phyloP scores from a whole-genome alignment of 1,140 invertebrate species.

The Zaprionus africanus region DNA sequence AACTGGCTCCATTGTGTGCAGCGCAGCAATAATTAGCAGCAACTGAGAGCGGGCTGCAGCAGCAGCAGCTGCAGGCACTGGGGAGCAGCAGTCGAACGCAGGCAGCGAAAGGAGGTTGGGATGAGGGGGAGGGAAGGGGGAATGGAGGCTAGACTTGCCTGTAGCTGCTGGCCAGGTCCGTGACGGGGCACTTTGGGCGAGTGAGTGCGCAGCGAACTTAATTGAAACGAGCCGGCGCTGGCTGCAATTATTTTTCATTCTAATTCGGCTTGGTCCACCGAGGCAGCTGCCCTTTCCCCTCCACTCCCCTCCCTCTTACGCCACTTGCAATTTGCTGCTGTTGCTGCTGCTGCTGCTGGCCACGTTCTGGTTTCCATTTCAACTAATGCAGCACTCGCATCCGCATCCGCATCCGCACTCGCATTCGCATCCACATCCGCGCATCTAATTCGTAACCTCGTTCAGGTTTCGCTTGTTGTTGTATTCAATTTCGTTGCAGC shows the following conservation, averaged over 20 bases:
- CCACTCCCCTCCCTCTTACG: too few species aligned
- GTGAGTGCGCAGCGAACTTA: constrained; percentile 37
- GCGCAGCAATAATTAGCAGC: constrained; percentile 52
- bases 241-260: constrained; percentile 79
- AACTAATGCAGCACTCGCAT: constrained; percentile 13
- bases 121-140: background rate
- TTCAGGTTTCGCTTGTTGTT: constrained; percentile 37
- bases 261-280: constrained; percentile 63
- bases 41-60: constrained; percentile 11
- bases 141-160: background rate
- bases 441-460: constrained; percentile 38
- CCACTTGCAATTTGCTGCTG: background rate
- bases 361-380: constrained; percentile 36
- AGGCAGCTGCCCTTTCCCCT: background rate
- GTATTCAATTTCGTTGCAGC: constrained; percentile 58
- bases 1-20: constrained; percentile 48
- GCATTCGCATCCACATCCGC: background rate
- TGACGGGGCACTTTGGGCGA: constrained; percentile 55
- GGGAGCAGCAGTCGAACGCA: background rate
- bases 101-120: background rate
- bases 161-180: constrained; percentile 30
- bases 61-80: constrained; percentile 5
- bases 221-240: constrained; percentile 73
- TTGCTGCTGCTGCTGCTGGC: background rate
- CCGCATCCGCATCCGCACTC: constrained; percentile 19